Base-by-base conservation (phyloP, 1,140 invertebrate genomes). In the Asobara japonica region DNA sequence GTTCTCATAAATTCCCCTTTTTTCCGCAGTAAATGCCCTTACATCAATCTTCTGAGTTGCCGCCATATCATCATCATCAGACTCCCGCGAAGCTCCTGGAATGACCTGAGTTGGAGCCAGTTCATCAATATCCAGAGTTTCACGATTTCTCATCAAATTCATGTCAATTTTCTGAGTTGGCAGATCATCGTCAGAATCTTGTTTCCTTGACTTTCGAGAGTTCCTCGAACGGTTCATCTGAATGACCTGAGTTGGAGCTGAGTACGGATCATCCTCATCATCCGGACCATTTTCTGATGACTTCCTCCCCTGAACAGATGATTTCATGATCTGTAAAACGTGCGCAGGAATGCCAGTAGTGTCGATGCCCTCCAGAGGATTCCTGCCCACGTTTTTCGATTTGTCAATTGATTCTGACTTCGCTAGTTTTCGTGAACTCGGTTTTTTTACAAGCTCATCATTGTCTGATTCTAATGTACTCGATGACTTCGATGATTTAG, bases 21-120 rank as follows among this genome's bases (percentile, higher is more conserved):
- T 20, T 36, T 22, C 20, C 20, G 36, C 6, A 62, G 2, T 30
- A 7, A 56, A 45, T 33, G 2, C 10, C 7, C 6, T 16, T 16
- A 4, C 33, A n/a, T 41, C 45, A 38, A 25, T 60, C 0, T 11
- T 8, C 22, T 60, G 22, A n/a, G 51, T 60, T 60, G 51, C n/a
- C 2, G 25, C 51, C 2, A 29, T 27, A 27, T 60, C 51, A 60
- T 60, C 65, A 67, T 67, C 41, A 22, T 27, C 38, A 45, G 41
- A 4, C 33, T 27, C 11, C 41, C 11, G 2, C 7, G 18, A 41
- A 13, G 65, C 4, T 22, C 8, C 10, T 20, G 13, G 16, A 27
- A 66, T 66, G n/a, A 38, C 16, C 33, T 71, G 70, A 18, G 30
- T 60, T 56, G 33, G n/a, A 27, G 13, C 51, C 20, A 27, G 10